These are phyloP conservation scores for Bradypus variegatus DNA, from an alignment of 2,797 vertebrate genomes.

Conservation along the genomic window DNA sequence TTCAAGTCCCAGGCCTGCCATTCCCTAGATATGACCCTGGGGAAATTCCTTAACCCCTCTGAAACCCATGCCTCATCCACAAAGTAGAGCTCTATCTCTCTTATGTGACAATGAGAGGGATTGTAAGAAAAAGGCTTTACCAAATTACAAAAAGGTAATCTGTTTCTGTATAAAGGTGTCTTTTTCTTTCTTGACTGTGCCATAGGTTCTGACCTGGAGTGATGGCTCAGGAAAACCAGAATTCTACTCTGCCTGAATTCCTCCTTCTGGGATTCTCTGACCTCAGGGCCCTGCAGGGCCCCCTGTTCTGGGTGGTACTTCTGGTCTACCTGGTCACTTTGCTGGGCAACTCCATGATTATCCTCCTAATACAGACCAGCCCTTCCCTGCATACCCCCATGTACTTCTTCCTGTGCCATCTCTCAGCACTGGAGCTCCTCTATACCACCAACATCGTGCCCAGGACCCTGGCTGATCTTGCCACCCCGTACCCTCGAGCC, in stretches of 20 bases:
- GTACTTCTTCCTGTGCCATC: slow-evolving; percentile 66
- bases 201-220: neutral
- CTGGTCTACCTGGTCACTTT: slow-evolving; percentile 53
- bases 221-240: slow-evolving; percentile 46
- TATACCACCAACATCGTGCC: slow-evolving; percentile 58
- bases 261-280: slow-evolving; percentile 63
- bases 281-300: slow-evolving; percentile 22
- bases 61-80: neutral
- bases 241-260: slow-evolving; percentile 44
- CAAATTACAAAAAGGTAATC: neutral
- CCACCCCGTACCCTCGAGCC: neutral
- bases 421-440: slow-evolving; percentile 61
- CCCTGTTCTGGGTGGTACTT: slow-evolving; percentile 53
- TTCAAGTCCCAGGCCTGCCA: neutral
- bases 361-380: slow-evolving; percentile 51
- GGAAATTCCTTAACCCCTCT: neutral
- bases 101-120: neutral
- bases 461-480: slow-evolving; percentile 50
- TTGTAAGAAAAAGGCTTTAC: neutral
- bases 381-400: slow-evolving; percentile 48
- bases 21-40: neutral
- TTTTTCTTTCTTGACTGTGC: neutral
- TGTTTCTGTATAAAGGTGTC: neutral
- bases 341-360: slow-evolving; percentile 56
- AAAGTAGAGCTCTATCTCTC: neutral